Evolutionary conservation across 2,888 invertebrate genomes (phyloP), one percentile per base, ranked within the genome.

Genomic region (Pachycephus smyrnensis): DNA sequence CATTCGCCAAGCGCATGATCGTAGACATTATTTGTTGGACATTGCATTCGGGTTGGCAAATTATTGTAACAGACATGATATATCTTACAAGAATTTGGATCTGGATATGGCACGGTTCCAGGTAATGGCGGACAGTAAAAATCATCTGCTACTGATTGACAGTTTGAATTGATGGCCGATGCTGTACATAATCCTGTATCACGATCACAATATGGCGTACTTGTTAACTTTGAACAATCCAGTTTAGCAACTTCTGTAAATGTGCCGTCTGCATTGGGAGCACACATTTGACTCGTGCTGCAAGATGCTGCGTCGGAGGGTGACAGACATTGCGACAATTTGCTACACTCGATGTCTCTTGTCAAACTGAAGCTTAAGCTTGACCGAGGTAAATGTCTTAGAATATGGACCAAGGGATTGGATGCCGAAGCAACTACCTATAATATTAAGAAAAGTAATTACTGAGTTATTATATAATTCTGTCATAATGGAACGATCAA

Each of bases 11-110:
- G 33, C 1, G 1, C 11, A 23, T 81, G 79, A 30, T 83, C 81
- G 69, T 83, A 83, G n/a, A 82, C 77, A 35, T 82, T 82, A 15
- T 81, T 81, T 12, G 3, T 0, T 0, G 82, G 80, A 69, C 83
- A 83, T 11, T n/a, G 11, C 36, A 81, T 82, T 12, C 77, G 77
- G 1, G 71, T 73, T 3, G n/a, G 30, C 11, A 35, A 9, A 3
- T 79, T 76, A 0, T 77, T 36, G 1, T 33, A 73, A 68, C 83
- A 83, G 35, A 76, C 55, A 73, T 82, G 76, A 36, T 79, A 83
- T 32, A 69, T 68, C 11, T 76, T 68, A 68, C 83, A 82, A 55
- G 73, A 40, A 4, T 12, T 6, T 3, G 82, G 81, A 68, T 83
- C 80, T 4, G 83, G 83, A 74, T 79, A 81, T 23, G 55, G 23